Evolutionary conservation across 2,113 vertebrate genomes (phyloP).

Genomic region (Craseonycteris thonglongyai): DNA sequence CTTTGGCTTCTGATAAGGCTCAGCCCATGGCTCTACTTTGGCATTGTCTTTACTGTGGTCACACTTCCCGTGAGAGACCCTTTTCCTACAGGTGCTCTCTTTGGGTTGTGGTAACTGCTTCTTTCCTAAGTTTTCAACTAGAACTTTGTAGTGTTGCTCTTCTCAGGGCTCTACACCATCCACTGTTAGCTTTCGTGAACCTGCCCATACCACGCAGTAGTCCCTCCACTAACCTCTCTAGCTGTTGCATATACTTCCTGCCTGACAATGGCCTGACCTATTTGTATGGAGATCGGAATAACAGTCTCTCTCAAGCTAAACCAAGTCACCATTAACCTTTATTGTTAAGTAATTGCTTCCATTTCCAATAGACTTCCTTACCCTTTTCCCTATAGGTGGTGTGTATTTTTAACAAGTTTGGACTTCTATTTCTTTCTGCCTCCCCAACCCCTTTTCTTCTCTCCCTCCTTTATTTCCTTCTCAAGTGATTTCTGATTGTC

Average conservation of each 20-base stretch:
- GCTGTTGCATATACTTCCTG: not conserved
- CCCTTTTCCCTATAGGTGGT: not conserved
- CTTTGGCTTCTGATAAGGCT: not conserved
- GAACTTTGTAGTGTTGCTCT: not conserved
- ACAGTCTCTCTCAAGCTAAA: not conserved
- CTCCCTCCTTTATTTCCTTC: not conserved
- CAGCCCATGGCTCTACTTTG: not conserved
- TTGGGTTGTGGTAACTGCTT: not conserved
- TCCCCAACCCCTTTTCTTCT: not conserved
- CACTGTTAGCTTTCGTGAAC: not conserved
- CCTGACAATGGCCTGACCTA: not conserved
- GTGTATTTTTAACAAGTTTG: not conserved
- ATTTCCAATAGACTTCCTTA: not conserved
- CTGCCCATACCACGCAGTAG: not conserved
- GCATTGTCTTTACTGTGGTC: not conserved
- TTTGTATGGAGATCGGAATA: not conserved
- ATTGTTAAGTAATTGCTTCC: not conserved
- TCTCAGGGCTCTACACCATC: not conserved
- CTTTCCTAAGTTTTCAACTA: not conserved
- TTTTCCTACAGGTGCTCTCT: not conserved
- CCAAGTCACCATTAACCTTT: not conserved
- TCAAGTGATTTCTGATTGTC: not conserved
- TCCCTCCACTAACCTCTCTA: not conserved
- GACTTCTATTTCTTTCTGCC: not conserved
- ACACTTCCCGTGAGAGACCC: not conserved